Conservation (phyloP, 1,140 invertebrate genomes). For the Ctenoplectra terminalis region DNA sequence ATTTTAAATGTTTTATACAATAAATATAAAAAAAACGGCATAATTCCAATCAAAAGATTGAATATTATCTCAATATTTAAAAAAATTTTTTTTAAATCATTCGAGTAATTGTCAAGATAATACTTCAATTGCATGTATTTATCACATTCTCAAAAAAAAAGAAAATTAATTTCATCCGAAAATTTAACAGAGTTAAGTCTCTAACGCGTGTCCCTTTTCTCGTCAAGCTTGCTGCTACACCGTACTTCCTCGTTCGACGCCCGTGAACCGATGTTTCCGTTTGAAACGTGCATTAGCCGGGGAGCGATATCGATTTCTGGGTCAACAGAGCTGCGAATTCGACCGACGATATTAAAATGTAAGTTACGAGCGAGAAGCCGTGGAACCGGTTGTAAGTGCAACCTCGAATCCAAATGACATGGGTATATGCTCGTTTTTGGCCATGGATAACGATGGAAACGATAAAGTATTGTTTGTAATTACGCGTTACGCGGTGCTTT, state of each 20-base stretch:
- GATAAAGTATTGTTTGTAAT: constrained; percentile 10
- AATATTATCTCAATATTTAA: too few relatives aligned
- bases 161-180: background rate
- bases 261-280: background rate
- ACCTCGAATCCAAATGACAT: background rate
- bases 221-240: background rate
- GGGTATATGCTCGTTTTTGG: background rate
- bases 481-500: background rate
- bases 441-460: too few relatives aligned
- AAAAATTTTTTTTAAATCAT: too few relatives aligned
- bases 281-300: background rate
- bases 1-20: too few relatives aligned
- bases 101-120: too few relatives aligned
- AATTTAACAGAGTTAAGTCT: background rate
- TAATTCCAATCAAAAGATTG: too few relatives aligned
- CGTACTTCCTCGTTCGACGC: background rate
- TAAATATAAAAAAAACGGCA: too few relatives aligned
- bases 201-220: background rate
- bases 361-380: background rate
- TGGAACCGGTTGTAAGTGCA: background rate
- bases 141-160: background rate
- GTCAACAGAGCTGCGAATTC: background rate
- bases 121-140: too few relatives aligned
- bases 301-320: background rate
- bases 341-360: constrained; percentile 1